Base-by-base conservation (phyloP, 1,140 invertebrate species). In the Phymastichus coffea region DNA sequence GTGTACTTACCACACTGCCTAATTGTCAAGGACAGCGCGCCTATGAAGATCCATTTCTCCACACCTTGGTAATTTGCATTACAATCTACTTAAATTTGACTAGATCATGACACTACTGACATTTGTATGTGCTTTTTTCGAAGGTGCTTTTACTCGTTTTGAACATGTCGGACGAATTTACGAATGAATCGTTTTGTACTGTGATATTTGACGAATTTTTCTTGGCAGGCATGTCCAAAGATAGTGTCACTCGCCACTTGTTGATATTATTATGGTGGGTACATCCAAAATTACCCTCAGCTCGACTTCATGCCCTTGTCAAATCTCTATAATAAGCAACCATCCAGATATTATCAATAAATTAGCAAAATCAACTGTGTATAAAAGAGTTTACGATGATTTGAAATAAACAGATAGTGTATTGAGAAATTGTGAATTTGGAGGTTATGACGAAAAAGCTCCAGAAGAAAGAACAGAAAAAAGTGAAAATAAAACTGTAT, bases 161-260 rank as follows among this genome's bases (percentile, higher is more conserved):
- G 12, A 88, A 91, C 46, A 88, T 97, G 83, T 85, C 87, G 2
- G 95, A 98, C 65, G 95, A 97, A 75, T 98, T 98, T 75, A 82
- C 88, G 61, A 88, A 91, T 4, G 94, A 97, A 81, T 94, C 97
- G 64, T 97, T 97, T 71, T 97, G 94, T 79, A 95, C 93, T 1
- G 92, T 93, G 1, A 86, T 98, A 15, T 97, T 98, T 82, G 95
- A 97, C 80, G 95, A 97, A 77, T 97, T 97, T 73, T 93, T 98
- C 65, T 92, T 95, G 76, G 90, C 93, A 41, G 91, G 91, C 0
- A 82, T 97, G 30, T 86, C 86, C 6, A 85, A 89, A 59, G 94
- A 97, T 72, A 97, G 95, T 83, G 94, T 97, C 0, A 90, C 92
- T n/a, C 83, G 93, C 37, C 96, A 98, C 81, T 83, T 98, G 66